Evolutionary conservation across 1,140 invertebrate species (phyloP).

Genomic region (Atta texana): DNA sequence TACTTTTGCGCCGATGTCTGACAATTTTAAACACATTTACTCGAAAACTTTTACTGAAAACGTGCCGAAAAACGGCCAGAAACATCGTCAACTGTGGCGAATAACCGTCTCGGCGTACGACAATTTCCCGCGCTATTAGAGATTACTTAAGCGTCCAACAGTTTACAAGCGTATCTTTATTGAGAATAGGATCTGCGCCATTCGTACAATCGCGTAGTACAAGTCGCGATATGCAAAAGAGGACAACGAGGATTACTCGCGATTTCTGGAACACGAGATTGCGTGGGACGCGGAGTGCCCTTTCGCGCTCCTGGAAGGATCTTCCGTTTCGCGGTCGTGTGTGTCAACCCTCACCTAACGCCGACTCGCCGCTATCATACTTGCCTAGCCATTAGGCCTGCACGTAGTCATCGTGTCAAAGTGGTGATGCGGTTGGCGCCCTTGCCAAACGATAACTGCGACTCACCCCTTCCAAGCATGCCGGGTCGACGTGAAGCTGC

Average conservation of each 20-base stretch:
- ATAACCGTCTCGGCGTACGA: slow-evolving; percentile 7
- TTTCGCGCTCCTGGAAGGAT: slow-evolving; percentile 26
- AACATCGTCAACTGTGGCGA: background rate
- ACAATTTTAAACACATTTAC: slow-evolving; percentile 24
- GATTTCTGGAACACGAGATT: slow-evolving; percentile 58
- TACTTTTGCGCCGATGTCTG: background rate
- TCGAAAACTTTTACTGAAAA: slow-evolving; percentile 17
- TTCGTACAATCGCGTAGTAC: background rate
- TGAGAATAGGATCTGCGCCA: background rate
- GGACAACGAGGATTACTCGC: slow-evolving; percentile 57
- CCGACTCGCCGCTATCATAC: slow-evolving; percentile 53
- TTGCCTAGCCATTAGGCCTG: slow-evolving; percentile 66
- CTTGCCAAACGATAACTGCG: slow-evolving; percentile 80
- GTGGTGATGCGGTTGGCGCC: slow-evolving; percentile 76
- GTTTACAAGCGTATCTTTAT: slow-evolving; percentile 41
- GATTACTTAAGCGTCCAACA: slow-evolving; percentile 22
- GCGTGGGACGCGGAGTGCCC: background rate
- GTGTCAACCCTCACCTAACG: slow-evolving; percentile 22
- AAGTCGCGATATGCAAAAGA: slow-evolving; percentile 67
- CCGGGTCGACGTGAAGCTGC: background rate
- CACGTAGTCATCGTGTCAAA: slow-evolving; percentile 71
- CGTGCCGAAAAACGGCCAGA: background rate
- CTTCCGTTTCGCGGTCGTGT: slow-evolving; percentile 8
- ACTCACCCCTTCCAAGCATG: background rate
- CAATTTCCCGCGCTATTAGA: slow-evolving; percentile 61